Evolutionary conservation across 35 echinoderm and acorn worm genomes (phyloP).

Genomic region (Apostichopus parvimensis): DNA sequence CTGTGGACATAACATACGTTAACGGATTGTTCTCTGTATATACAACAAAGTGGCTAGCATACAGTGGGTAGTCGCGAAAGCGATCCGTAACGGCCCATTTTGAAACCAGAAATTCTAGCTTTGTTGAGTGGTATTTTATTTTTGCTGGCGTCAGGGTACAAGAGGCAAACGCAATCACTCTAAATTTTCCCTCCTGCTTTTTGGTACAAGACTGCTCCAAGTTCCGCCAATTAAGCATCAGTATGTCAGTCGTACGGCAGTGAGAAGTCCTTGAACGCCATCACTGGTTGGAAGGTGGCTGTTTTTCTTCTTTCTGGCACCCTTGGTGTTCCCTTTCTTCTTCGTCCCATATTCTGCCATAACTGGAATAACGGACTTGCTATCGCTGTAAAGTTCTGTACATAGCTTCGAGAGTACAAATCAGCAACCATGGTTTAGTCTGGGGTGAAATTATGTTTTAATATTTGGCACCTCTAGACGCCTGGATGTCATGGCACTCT

Average conservation of each 20-base stretch:
- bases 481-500: too few species aligned
- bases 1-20: slow-evolving; percentile 20
- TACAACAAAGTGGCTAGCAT: slow-evolving; percentile 5
- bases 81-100: slow-evolving; percentile 50
- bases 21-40: slow-evolving; percentile 25
- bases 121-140: slow-evolving; percentile 40
- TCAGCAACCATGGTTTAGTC: too few species aligned
- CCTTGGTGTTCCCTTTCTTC: too few species aligned
- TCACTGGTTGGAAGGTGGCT: not conserved
- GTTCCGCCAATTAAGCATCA: slow-evolving; percentile 10
- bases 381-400: too few species aligned
- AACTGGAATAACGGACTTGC: too few species aligned
- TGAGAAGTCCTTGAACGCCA: slow-evolving; percentile 41
- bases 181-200: not conserved
- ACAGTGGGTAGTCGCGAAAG: slow-evolving; percentile 13
- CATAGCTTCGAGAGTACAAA: too few species aligned
- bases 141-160: slow-evolving; percentile 54
- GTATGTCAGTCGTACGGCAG: slow-evolving; percentile 35
- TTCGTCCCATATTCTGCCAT: too few species aligned
- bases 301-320: too few species aligned
- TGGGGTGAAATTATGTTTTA: too few species aligned
- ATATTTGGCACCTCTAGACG: too few species aligned
- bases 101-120: slow-evolving; percentile 63
- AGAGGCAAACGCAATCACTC: slow-evolving; percentile 57
- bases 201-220: slow-evolving; percentile 19